These are phyloP conservation scores for Apotomis capreana DNA, from an alignment of 2,888 invertebrate genomes.

Conservation along the genomic window DNA sequence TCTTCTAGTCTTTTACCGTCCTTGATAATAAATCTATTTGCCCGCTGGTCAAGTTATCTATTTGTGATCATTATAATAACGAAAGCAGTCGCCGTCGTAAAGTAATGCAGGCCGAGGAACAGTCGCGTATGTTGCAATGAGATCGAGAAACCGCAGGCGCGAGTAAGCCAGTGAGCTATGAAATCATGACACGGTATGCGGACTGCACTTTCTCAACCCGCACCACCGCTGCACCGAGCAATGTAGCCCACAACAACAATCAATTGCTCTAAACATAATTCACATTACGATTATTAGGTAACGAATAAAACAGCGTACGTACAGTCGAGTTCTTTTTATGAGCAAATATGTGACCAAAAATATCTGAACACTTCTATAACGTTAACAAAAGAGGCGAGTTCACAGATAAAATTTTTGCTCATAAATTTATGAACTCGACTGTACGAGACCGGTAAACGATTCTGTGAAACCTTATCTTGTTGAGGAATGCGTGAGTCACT, in stretches of 20 bases:
- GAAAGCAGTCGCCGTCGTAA: slow-evolving; percentile 21
- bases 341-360: too few species aligned
- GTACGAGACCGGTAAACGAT: slow-evolving; percentile 1
- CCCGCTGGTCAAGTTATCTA: not conserved
- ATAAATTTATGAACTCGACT: not conserved
- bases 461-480: slow-evolving; percentile 6
- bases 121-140: slow-evolving; percentile 57
- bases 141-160: slow-evolving; percentile 70
- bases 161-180: slow-evolving; percentile 75
- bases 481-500: slow-evolving; percentile 10
- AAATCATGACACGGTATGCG: slow-evolving; percentile 76
- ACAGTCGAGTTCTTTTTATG: too few species aligned
- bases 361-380: too few species aligned
- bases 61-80: not conserved
- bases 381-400: too few species aligned
- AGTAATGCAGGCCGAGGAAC: slow-evolving; percentile 42
- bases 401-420: too few species aligned
- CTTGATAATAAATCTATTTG: not conserved
- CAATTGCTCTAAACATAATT: not conserved
- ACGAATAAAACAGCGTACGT: not conserved
- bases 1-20: not conserved
- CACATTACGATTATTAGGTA: slow-evolving; percentile 6
- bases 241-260: slow-evolving; percentile 7
- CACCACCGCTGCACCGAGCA: slow-evolving; percentile 43
- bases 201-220: slow-evolving; percentile 72